Conservation (phyloP, 2,888 invertebrate species). For the Rosalia funebris region DNA sequence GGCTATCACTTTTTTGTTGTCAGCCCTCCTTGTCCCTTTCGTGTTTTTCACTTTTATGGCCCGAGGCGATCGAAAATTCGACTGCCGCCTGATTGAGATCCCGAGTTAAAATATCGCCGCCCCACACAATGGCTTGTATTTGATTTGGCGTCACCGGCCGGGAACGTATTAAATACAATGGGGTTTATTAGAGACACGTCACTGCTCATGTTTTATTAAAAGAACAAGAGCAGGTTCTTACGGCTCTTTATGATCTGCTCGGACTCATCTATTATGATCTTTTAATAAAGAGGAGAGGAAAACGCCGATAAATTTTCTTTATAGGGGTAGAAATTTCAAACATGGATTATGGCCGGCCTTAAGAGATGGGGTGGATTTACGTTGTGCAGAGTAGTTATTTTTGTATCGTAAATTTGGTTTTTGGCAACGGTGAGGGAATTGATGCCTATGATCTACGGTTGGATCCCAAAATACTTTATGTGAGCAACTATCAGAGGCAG, state of each 20-base stretch:
- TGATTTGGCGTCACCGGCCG: conserved; percentile 51
- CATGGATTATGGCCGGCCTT: conserved; percentile 1
- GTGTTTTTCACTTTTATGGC: conserved; percentile 19
- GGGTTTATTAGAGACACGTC: conserved; percentile 52
- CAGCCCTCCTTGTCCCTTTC: conserved; percentile 10
- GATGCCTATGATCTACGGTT: too few species aligned
- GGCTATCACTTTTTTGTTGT: conserved; percentile 19
- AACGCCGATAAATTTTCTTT: conserved; percentile 13
- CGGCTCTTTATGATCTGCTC: conserved; percentile 9
- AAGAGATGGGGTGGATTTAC: not conserved
- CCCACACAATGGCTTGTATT: conserved; percentile 34
- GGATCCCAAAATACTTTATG: too few species aligned
- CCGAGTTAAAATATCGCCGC: not conserved
- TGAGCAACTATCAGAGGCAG: too few species aligned
- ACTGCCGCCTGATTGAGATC: conserved; percentile 37
- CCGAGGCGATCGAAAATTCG: not conserved
- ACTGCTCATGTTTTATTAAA: conserved; percentile 53
- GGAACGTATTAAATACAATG: conserved; percentile 46
- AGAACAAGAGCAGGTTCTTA: conserved; percentile 7
- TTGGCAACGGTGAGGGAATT: not conserved
- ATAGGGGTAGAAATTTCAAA: conserved; percentile 11
- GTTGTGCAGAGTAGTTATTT: not conserved
- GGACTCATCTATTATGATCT: conserved; percentile 12
- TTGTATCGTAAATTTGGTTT: not conserved
- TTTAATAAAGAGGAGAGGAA: conserved; percentile 16